Conservation (phyloP, 53 echinoderm and acorn worm genomes). For the Hippasteria phrygiana region DNA sequence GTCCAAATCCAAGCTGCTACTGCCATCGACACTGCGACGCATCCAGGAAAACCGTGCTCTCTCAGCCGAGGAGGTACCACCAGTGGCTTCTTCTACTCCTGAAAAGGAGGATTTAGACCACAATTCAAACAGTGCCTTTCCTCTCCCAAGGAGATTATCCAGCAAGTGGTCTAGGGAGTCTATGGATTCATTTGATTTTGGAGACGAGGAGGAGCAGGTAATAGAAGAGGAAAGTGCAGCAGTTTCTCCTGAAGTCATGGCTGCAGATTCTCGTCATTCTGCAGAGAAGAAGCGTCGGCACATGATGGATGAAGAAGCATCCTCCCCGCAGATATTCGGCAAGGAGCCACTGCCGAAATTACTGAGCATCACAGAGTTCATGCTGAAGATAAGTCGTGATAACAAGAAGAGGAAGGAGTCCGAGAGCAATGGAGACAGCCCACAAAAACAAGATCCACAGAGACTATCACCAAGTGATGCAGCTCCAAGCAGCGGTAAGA, state of each 20-base stretch:
- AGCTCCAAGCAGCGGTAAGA: background rate
- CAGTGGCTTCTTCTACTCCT: background rate
- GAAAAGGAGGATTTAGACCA: slow-evolving; percentile 13
- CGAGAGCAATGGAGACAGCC: slow-evolving; percentile 6
- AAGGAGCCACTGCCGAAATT: slow-evolving; percentile 75
- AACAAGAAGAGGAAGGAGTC: slow-evolving; percentile 54
- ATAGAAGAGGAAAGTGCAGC: slow-evolving; percentile 25
- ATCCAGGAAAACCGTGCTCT: slow-evolving; percentile 63
- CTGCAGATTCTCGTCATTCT: slow-evolving; percentile 55
- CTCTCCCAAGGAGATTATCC: background rate
- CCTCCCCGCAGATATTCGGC: background rate
- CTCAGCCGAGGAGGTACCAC: slow-evolving; percentile 39
- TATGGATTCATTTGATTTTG: slow-evolving; percentile 72
- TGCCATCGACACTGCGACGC: slow-evolving; percentile 13
- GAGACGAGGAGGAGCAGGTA: slow-evolving; percentile 41
- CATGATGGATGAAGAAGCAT: slow-evolving; percentile 35
- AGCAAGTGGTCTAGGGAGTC: slow-evolving; percentile 70
- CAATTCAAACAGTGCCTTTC: slow-evolving; percentile 12
- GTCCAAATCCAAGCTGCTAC: slow-evolving; percentile 56
- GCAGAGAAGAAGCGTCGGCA: slow-evolving; percentile 53
- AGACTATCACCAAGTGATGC: background rate
- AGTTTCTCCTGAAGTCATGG: slow-evolving; percentile 69
- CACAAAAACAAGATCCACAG: slow-evolving; percentile 2
- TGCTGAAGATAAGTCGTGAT: slow-evolving; percentile 84
- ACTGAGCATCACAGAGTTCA: slow-evolving; percentile 83